Conservation (phyloP, 2,888 invertebrate genomes). For the Anthophora plumipes region DNA sequence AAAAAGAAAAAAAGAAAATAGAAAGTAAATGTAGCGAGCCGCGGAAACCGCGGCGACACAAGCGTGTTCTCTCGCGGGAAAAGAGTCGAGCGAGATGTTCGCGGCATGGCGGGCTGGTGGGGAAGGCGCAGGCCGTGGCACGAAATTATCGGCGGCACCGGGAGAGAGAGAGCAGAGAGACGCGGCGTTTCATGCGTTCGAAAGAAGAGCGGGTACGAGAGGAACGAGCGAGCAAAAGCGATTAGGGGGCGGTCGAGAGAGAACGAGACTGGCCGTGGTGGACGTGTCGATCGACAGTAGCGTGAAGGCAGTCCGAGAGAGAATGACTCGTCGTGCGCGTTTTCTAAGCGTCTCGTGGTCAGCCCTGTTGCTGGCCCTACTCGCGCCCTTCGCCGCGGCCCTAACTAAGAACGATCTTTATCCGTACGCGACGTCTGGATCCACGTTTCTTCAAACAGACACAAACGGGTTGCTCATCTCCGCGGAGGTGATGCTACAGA, state of each 20-base stretch:
- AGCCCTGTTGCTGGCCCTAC: conserved; percentile 60
- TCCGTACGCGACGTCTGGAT: conserved; percentile 72
- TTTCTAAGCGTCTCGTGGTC: conserved; percentile 69
- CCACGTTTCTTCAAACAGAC: conserved; percentile 72
- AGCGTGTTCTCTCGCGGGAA: conserved; percentile 13
- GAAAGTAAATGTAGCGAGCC: neutral
- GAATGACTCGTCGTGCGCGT: conserved; percentile 79
- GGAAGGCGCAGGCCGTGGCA: conserved; percentile 42
- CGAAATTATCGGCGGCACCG: conserved; percentile 64
- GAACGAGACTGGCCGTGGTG: conserved; percentile 44
- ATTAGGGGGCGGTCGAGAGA: conserved; percentile 73
- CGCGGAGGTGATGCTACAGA: conserved; percentile 88
- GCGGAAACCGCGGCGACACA: neutral
- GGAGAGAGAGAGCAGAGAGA: conserved; percentile 54
- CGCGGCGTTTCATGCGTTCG: conserved; percentile 49
- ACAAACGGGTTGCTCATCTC: conserved; percentile 80
- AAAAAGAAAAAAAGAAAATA: neutral
- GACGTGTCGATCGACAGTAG: conserved; percentile 76
- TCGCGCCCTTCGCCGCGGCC: conserved; percentile 66
- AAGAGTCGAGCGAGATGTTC: conserved; percentile 13
- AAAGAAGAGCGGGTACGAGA: conserved; percentile 52
- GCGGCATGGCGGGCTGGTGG: neutral
- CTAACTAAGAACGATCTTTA: conserved; percentile 78
- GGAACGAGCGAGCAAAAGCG: conserved; percentile 68
- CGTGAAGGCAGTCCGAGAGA: conserved; percentile 77